Percentiles rank a stretch among this genome's conserved stretches.
Conservation (phyloP, 2,113 vertebrate genomes). For the Zapornia atra region DNA sequence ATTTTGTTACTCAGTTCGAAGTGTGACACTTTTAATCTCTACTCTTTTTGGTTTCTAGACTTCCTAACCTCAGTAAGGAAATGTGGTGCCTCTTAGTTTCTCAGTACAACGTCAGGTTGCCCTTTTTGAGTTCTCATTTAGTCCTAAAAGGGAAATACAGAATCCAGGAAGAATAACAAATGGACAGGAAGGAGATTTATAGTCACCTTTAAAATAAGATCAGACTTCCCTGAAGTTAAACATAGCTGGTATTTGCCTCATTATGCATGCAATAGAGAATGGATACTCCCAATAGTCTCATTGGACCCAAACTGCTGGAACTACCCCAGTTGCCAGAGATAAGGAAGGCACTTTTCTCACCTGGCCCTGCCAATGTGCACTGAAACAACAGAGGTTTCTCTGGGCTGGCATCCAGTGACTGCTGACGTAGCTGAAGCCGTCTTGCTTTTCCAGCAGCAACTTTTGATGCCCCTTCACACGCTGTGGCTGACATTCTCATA, state of each 20-base stretch:
- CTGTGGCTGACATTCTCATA: background rate
- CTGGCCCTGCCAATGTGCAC: background rate
- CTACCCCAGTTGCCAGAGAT: accelerated
- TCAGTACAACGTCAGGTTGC: background rate
- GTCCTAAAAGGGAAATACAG: background rate
- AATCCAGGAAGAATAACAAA: background rate
- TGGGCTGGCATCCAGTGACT: accelerated
- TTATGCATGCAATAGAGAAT: background rate
- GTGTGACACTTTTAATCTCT: background rate
- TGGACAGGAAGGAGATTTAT: background rate
- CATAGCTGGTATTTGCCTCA: background rate
- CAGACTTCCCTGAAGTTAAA: background rate
- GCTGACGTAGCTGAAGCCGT: background rate
- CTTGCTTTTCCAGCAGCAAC: background rate
- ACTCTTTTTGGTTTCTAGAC: background rate
- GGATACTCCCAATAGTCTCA: background rate
- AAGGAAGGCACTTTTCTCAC: background rate
- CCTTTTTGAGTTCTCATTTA: background rate
- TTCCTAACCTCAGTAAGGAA: background rate
- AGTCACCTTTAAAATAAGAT: background rate
- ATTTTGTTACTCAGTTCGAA: background rate
- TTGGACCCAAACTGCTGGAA: accelerated
- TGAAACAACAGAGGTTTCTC: accelerated
- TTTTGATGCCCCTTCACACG: too few species aligned
- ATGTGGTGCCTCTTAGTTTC: background rate